Percentiles rank a stretch among this genome's conserved stretches.
phyloP scores from a whole-genome alignment of 2,113 vertebrate species.

The Hoplias malabaricus region DNA sequence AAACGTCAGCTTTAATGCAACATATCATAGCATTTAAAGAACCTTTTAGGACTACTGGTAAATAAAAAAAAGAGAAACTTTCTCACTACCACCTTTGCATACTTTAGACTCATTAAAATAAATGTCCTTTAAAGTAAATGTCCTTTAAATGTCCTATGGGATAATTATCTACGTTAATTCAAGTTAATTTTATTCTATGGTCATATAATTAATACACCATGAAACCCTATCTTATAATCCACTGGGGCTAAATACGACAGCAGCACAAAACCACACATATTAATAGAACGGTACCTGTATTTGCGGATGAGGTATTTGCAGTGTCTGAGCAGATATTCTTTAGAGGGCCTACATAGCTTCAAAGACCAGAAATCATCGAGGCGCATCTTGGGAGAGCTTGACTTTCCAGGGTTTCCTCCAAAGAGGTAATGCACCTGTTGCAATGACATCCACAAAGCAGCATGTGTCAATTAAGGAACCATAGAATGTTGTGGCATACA shows the following conservation, averaged over 20 bases:
- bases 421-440: conserved; percentile 96
- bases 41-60: neutral
- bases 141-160: no score
- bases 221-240: neutral
- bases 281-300: conserved; percentile 22
- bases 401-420: conserved; percentile 97
- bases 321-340: conserved; percentile 95
- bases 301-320: conserved; percentile 92
- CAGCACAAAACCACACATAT: neutral
- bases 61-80: neutral
- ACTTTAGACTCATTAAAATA: no score
- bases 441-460: neutral
- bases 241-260: neutral
- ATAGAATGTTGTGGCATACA: no score
- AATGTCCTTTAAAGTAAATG: no score
- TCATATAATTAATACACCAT: no score
- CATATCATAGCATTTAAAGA: conserved; percentile 34
- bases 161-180: no score
- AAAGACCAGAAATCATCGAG: conserved; percentile 99
- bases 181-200: no score
- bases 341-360: conserved; percentile 95
- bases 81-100: neutral
- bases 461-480: neutral
- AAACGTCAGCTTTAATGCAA: conserved; percentile 29
- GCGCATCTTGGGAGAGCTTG: conserved; percentile 98